Evolutionary conservation across 2,113 vertebrate species (phyloP).

Genomic region (Carassius carassius): DNA sequence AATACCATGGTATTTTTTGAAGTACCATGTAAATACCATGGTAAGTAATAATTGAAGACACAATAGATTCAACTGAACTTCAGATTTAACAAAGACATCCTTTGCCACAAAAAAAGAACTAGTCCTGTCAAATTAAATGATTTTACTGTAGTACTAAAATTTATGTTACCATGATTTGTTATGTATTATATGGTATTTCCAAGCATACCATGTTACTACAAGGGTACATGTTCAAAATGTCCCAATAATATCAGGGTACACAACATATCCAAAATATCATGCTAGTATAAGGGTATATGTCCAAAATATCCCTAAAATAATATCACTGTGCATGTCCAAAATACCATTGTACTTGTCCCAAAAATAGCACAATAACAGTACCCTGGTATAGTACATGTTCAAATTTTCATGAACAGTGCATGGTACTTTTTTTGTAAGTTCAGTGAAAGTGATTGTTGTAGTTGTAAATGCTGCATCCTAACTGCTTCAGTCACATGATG

Average conservation of each 20-base stretch:
- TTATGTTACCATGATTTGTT: not conserved
- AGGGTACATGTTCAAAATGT: not conserved
- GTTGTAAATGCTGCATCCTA: not conserved
- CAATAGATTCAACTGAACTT: not conserved
- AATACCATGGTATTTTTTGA: not conserved
- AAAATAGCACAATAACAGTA: too few species aligned
- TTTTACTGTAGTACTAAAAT: too few species aligned
- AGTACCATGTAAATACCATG: not conserved
- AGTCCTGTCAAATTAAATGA: too few species aligned
- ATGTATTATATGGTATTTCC: not conserved
- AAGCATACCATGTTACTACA: too few species aligned
- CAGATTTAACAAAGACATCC: not conserved
- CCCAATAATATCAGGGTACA: not conserved
- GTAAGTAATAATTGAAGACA: not conserved
- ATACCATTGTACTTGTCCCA: too few species aligned
- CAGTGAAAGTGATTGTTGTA: too few species aligned
- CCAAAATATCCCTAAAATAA: not conserved
- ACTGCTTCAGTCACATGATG: not conserved
- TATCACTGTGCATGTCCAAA: not conserved
- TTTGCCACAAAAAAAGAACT: too few species aligned
- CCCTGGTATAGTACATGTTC: too few species aligned
- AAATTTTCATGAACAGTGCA: too few species aligned
- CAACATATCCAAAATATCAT: not conserved
- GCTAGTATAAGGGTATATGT: not conserved
- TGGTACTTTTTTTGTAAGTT: too few species aligned